Evolutionary conservation across 2,113 vertebrate species (phyloP).

Genomic region (Apeltes quadracus): DNA sequence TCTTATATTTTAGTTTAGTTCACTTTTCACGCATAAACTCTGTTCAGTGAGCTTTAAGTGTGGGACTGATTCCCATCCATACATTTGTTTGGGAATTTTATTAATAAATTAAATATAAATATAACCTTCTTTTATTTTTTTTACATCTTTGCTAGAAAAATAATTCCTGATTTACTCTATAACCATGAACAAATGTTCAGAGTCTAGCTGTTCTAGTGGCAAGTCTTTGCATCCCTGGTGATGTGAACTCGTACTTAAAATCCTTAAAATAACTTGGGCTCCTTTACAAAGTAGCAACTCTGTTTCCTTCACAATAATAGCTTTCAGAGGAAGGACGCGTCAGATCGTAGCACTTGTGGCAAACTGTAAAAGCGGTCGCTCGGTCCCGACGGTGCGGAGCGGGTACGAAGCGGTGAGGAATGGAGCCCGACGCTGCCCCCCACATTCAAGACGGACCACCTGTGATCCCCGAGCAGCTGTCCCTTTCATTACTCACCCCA

Average conservation of each 20-base stretch:
- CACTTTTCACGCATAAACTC: no score
- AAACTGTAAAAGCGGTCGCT: neutral
- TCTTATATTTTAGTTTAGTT: neutral
- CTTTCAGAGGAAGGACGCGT: neutral
- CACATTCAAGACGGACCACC: conserved; percentile 41
- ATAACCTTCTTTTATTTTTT: no score
- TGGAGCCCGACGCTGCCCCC: conserved; percentile 12
- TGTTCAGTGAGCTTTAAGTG: no score
- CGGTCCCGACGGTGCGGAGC: neutral
- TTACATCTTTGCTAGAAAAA: no score
- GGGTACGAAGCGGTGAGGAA: conserved; percentile 38
- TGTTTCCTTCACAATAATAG: neutral
- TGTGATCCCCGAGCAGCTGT: conserved; percentile 65
- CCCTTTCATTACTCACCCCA: conserved; percentile 4
- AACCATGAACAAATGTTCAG: neutral
- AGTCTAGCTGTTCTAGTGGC: neutral
- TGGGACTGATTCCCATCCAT: no score
- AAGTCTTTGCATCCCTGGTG: neutral
- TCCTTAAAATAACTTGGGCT: neutral
- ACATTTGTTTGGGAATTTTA: no score
- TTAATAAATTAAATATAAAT: no score
- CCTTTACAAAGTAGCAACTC: neutral
- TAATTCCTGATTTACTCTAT: no score
- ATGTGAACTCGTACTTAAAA: neutral
- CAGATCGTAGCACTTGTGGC: neutral